These are phyloP conservation scores for Vulpes vulpes DNA, from an alignment of 2,113 vertebrate genomes.

Conservation along the genomic window DNA sequence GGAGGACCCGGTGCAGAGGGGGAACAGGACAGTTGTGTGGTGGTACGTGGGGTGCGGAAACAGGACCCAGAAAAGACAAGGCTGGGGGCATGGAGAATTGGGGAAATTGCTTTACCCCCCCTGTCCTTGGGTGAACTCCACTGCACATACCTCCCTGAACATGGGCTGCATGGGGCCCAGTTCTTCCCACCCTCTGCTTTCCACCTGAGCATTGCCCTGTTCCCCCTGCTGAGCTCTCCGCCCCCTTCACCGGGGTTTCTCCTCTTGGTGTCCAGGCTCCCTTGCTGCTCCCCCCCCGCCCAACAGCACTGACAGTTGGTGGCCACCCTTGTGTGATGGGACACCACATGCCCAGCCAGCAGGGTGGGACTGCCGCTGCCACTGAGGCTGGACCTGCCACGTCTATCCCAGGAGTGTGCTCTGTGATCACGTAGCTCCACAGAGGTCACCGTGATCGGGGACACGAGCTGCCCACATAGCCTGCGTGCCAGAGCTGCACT, in stretches of 20 bases:
- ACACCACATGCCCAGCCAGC: too few relatives aligned
- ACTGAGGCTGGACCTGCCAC: background rate
- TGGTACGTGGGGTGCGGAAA: rapidly evolving
- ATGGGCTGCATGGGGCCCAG: background rate
- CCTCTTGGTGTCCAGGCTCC: background rate
- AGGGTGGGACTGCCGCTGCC: background rate
- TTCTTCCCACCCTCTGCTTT: background rate
- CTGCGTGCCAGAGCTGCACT: too few relatives aligned
- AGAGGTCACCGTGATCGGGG: too few relatives aligned
- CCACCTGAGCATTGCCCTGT: background rate
- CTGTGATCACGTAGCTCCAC: background rate
- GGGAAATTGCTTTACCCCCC: background rate
- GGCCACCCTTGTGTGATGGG: background rate
- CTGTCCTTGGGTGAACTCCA: background rate
- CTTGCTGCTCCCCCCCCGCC: too few relatives aligned
- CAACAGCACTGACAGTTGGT: too few relatives aligned
- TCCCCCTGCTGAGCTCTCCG: too few relatives aligned
- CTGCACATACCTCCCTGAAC: background rate
- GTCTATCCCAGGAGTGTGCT: background rate
- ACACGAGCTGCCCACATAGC: too few relatives aligned
- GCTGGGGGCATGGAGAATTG: background rate
- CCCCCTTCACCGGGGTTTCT: background rate
- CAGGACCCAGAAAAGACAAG: background rate
- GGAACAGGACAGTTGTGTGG: rapidly evolving
- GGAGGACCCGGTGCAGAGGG: background rate